Conservation (phyloP, 2,888 invertebrate species). For the Aquatica leii region DNA sequence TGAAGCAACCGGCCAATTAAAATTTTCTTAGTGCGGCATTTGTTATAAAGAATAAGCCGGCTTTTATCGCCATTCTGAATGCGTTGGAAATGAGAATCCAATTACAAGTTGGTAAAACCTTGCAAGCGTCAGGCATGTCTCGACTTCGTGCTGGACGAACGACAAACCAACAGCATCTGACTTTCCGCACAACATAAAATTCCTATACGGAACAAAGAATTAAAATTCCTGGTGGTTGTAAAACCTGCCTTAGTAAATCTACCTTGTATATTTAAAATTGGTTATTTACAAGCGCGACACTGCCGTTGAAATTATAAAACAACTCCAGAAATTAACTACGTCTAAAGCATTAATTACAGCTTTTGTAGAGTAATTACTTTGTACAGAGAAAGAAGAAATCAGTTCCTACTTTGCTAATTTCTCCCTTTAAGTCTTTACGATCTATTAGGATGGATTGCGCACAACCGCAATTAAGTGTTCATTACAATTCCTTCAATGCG, state of each 20-base stretch:
- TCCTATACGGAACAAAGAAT: slow-evolving; percentile 56
- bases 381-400: slow-evolving; percentile 10
- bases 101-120: slow-evolving; percentile 52
- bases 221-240: slow-evolving; percentile 59
- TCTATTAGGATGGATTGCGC: slow-evolving; percentile 3
- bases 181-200: slow-evolving; percentile 57
- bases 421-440: slow-evolving; percentile 4
- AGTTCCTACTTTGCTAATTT: slow-evolving; percentile 12
- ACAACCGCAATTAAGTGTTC: slow-evolving; percentile 8
- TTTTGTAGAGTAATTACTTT: not conserved
- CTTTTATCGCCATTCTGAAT: slow-evolving; percentile 61
- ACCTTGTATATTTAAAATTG: slow-evolving; percentile 21
- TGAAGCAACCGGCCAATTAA: slow-evolving; percentile 60
- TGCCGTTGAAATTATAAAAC: slow-evolving; percentile 9
- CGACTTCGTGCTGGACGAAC: slow-evolving; percentile 58
- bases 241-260: slow-evolving; percentile 46
- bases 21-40: slow-evolving; percentile 60
- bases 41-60: slow-evolving; percentile 58
- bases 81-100: slow-evolving; percentile 62
- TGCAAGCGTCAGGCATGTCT: slow-evolving; percentile 60
- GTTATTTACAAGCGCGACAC: slow-evolving; percentile 19
- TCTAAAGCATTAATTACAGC: slow-evolving; percentile 2
- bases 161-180: slow-evolving; percentile 55
- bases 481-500: slow-evolving; percentile 10
- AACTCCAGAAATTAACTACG: slow-evolving; percentile 8